Evolutionary conservation across 2,888 invertebrate genomes (phyloP).

Genomic region (Anodontia alba): DNA sequence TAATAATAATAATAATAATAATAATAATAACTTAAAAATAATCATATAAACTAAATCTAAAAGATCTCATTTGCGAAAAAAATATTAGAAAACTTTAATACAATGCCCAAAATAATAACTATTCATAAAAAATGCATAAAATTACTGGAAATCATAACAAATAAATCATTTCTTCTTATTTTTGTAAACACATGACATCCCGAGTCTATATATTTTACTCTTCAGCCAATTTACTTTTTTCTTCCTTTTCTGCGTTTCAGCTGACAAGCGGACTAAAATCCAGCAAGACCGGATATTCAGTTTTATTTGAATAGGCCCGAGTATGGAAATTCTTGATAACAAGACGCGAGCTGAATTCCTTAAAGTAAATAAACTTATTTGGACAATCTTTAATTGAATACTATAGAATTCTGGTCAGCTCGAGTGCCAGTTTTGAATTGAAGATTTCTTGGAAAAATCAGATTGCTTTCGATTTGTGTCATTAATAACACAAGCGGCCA

Average conservation of each 20-base stretch:
- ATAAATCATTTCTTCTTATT: no score
- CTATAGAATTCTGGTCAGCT: slow-evolving; percentile 17
- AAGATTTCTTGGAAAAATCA: slow-evolving; percentile 16
- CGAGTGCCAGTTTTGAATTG: slow-evolving; percentile 3
- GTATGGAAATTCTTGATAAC: slow-evolving; percentile 18
- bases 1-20: no score
- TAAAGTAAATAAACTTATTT: slow-evolving; percentile 21
- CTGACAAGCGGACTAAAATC: neutral
- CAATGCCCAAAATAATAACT: no score
- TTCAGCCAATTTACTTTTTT: neutral
- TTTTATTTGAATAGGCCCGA: slow-evolving; percentile 13
- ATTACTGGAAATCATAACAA: no score
- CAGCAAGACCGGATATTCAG: neutral
- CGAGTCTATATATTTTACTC: no score
- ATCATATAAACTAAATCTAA: no score
- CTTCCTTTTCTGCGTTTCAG: no score
- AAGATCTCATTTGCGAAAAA: no score
- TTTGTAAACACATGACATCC: no score
- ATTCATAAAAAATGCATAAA: no score
- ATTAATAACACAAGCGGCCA: slow-evolving; percentile 7
- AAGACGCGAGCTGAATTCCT: slow-evolving; percentile 10
- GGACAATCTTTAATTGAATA: slow-evolving; percentile 18
- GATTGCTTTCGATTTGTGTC: slow-evolving; percentile 18
- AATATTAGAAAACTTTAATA: no score
- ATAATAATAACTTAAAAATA: no score